Evolutionary conservation across 1,140 invertebrate species (phyloP).

Genomic region (Pogonognathellus flavescens): DNA sequence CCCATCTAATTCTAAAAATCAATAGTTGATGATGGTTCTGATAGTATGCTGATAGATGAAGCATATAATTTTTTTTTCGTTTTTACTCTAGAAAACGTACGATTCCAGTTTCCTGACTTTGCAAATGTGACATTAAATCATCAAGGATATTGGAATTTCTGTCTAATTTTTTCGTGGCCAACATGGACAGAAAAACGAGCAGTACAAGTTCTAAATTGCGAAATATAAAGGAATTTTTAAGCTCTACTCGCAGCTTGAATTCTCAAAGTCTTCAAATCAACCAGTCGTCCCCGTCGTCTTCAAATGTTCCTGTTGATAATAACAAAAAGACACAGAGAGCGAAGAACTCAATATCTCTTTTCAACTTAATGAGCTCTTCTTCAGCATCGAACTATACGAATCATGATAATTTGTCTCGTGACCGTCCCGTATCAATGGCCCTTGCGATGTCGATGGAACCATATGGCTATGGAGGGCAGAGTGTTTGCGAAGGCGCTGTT

Average conservation of each 20-base stretch:
- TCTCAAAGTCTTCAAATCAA: slow-evolving; percentile 22
- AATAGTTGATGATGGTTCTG: too few species aligned
- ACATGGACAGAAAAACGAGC: slow-evolving; percentile 57
- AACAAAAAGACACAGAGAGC: neutral
- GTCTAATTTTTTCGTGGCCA: neutral
- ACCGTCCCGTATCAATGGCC: slow-evolving; percentile 33
- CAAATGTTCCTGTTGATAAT: slow-evolving; percentile 22
- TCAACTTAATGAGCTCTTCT: slow-evolving; percentile 55
- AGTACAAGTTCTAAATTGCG: slow-evolving; percentile 56
- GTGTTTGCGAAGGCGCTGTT: slow-evolving; percentile 5
- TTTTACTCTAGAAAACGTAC: too few species aligned
- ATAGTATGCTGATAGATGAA: too few species aligned
- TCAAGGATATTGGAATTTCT: too few species aligned
- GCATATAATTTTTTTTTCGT: too few species aligned
- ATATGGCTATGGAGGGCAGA: neutral
- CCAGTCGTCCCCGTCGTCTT: neutral
- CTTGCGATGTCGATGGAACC: neutral
- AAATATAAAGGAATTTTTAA: slow-evolving; percentile 64
- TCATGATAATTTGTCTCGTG: neutral
- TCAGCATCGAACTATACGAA: neutral
- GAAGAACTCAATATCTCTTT: slow-evolving; percentile 61
- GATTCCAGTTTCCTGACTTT: too few species aligned
- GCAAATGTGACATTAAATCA: too few species aligned
- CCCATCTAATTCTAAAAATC: too few species aligned
- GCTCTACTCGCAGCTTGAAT: slow-evolving; percentile 50